Conservation (phyloP, 2,113 vertebrate species). For the Eonycteris spelaea region DNA sequence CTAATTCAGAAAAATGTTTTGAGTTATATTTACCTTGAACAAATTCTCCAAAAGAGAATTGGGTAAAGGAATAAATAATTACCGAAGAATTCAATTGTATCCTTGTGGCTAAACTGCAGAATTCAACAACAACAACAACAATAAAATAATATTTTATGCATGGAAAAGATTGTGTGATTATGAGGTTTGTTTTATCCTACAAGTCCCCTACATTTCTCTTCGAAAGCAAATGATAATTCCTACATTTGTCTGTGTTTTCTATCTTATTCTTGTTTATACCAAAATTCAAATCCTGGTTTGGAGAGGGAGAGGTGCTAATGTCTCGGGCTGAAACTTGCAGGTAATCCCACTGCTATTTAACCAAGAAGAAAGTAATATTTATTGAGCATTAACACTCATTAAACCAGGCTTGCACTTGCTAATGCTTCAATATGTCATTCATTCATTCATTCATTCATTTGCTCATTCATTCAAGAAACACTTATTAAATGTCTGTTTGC, state of each 20-base stretch:
- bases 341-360: not conserved
- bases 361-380: slow-evolving; percentile 39
- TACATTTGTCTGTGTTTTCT: not conserved
- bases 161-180: not conserved
- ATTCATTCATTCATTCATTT: not conserved
- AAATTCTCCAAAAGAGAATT: slow-evolving; percentile 39
- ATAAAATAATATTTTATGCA: not conserved
- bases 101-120: not conserved
- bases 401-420: not conserved
- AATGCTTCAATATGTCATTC: not conserved
- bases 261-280: not conserved
- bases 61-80: slow-evolving; percentile 36
- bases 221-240: slow-evolving; percentile 14
- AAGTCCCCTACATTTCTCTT: not conserved
- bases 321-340: not conserved
- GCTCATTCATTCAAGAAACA: slow-evolving; percentile 5
- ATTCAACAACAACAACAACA: not conserved
- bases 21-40: slow-evolving; percentile 19
- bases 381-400: not conserved
- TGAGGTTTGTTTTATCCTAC: not conserved
- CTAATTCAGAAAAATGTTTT: slow-evolving; percentile 30
- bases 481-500: not conserved
- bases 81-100: not conserved
- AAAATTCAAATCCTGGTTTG: not conserved
- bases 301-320: not conserved